phyloP scores from a whole-genome alignment of 2,113 vertebrate species.

The Tetrax tetrax region DNA sequence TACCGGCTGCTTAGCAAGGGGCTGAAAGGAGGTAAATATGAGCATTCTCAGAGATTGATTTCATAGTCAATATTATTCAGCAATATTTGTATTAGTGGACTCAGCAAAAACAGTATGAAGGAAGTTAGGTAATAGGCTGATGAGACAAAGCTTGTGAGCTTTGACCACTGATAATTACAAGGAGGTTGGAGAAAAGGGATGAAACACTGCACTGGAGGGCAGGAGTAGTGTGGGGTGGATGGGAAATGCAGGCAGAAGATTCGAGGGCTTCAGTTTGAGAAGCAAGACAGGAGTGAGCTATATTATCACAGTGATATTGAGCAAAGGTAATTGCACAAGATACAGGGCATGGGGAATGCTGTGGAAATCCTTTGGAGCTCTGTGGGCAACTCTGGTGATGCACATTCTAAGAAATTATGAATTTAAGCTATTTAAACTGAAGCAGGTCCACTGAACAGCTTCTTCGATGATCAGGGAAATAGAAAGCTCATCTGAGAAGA shows the following conservation, averaged over 20 bases:
- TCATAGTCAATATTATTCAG: background rate
- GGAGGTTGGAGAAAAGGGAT: background rate
- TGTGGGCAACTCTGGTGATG: background rate
- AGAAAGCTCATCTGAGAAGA: background rate
- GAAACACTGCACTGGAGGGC: background rate
- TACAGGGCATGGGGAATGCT: fast-evolving
- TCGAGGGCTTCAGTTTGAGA: background rate
- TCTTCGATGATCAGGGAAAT: background rate
- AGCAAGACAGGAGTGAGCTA: background rate
- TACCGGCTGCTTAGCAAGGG: background rate
- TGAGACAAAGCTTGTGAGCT: background rate
- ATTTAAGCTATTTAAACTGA: background rate
- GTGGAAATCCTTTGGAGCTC: background rate
- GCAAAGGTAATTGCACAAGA: background rate
- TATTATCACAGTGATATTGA: background rate
- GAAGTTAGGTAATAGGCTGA: background rate
- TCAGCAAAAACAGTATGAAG: background rate
- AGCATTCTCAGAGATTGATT: background rate
- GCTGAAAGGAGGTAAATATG: background rate
- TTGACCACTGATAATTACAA: background rate
- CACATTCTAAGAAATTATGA: background rate
- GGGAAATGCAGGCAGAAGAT: background rate
- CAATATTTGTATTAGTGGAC: background rate
- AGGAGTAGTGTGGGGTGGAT: background rate
- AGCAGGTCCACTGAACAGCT: background rate